Evolutionary conservation across 2,113 vertebrate species (phyloP), one percentile per base, ranked within the genome.

Genomic region (Willisornis vidua): DNA sequence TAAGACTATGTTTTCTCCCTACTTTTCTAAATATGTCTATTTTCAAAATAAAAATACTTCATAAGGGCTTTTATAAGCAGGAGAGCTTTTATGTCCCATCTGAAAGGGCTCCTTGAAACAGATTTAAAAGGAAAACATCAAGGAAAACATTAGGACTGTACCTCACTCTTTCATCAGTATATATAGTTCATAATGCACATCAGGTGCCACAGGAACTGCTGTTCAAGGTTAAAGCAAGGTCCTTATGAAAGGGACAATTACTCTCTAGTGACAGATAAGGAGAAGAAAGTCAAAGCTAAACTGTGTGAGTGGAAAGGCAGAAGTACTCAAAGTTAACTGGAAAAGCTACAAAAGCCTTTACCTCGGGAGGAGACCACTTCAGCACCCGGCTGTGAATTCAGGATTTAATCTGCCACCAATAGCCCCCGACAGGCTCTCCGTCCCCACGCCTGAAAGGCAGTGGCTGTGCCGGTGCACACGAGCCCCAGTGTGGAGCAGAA

Each of bases 171-270:
- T 96, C 80, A 96, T 96, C 90, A 94, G 93, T 93, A 35, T 94
- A 75, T 75, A 84, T 84, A 95, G 93, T 93, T 78, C 75, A 41
- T 75, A 78, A 93, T 3, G 70, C 93, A 89, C 96, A 81, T 95
- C 83, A 55, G 92, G 86, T 87, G 88, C 93, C 93, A 89, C 45
- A 6, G 88, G 70, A 87, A 87, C 96, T 58, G 92, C 96, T 95
- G 96, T 39, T 94, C 85, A 94, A 96, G 96, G 96, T 95, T 87
- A 95, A 81, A 90, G 96, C 83, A 96, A 94, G 96, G 96, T 95
- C 90, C 63, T 46, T 76, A 87, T 96, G 70, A 96, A 96, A 95
- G 92, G 66, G 80, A 74, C 96, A 94, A 92, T 97, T 96, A 94
- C 93, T 92, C 89, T 93, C 83, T 33, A 85, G 88, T 16, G 61